Conservation (phyloP, 37 sponge, comb jelly and placozoan species). For the Halichondria panicea region DNA sequence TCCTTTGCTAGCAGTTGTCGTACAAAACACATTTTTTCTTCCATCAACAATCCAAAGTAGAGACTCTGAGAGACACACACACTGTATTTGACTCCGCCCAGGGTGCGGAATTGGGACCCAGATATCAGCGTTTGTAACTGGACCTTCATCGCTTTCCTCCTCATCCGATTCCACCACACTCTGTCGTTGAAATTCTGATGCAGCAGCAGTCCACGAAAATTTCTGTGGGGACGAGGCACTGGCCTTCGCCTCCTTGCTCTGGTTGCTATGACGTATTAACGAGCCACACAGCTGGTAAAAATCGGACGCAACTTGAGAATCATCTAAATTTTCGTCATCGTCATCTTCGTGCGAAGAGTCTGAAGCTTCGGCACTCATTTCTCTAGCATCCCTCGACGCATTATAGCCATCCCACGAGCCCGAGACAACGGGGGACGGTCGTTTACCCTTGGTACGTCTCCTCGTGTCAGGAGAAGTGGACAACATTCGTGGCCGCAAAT, state of each 20-base stretch:
- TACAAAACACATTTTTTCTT: conserved; percentile 29
- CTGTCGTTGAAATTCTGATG: background rate
- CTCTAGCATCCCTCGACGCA: background rate
- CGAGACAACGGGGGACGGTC: too few relatives aligned
- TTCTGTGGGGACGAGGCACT: background rate
- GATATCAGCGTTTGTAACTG: conserved; percentile 41
- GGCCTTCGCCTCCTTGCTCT: background rate
- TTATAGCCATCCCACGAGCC: too few relatives aligned
- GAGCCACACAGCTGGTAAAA: conserved; percentile 32
- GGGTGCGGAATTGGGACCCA: conserved; percentile 56
- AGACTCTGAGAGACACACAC: conserved; percentile 39
- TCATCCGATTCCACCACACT: background rate
- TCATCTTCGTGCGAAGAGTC: conserved; percentile 28
- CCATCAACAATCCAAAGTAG: conserved; percentile 56
- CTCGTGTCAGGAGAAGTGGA: too few relatives aligned
- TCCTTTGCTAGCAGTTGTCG: conserved; percentile 9
- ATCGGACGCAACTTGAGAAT: conserved; percentile 29
- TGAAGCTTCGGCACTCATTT: conserved; percentile 3
- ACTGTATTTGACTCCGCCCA: conserved; percentile 21
- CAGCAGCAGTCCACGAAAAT: background rate
- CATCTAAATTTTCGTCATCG: background rate
- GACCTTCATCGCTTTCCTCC: background rate
- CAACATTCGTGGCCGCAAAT: too few relatives aligned
- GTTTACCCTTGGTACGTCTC: too few relatives aligned
- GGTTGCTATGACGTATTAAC: conserved; percentile 1